Evolutionary conservation across 2,888 invertebrate species (phyloP).

Genomic region (Ganaspis brasiliensis): DNA sequence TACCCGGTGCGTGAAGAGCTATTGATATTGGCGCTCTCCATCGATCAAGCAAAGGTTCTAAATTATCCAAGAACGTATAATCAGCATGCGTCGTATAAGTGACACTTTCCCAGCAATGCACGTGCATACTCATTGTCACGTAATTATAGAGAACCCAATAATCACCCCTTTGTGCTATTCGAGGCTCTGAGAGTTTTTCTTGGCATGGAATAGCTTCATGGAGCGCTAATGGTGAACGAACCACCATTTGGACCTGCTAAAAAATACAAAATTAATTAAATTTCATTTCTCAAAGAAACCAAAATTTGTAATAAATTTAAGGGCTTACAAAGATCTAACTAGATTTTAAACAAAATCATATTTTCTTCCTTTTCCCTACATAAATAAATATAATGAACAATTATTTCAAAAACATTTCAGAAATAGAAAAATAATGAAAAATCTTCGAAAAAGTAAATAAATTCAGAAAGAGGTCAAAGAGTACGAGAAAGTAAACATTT

Average conservation of each 20-base stretch:
- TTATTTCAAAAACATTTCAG: no score
- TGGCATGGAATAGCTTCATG: conserved; percentile 84
- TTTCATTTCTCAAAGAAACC: no score
- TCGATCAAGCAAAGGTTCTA: conserved; percentile 90
- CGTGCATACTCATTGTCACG: conserved; percentile 85
- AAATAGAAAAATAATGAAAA: no score
- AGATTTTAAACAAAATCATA: no score
- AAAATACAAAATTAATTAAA: not conserved
- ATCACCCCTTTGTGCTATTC: conserved; percentile 88
- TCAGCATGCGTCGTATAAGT: conserved; percentile 97
- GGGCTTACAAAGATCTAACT: no score
- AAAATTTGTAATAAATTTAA: no score
- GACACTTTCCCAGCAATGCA: conserved; percentile 91
- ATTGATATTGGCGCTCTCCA: conserved; percentile 95
- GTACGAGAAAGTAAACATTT: no score
- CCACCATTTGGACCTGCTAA: conserved; percentile 53
- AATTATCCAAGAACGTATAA: conserved; percentile 94
- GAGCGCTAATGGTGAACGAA: conserved; percentile 72
- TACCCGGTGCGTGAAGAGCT: conserved; percentile 92
- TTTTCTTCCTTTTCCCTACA: no score
- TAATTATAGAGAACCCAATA: conserved; percentile 96
- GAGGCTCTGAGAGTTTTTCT: conserved; percentile 84
- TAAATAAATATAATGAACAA: no score
- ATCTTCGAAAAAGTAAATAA: no score
- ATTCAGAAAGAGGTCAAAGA: no score